Percentiles rank a stretch among this genome's conserved stretches.
phyloP scores from a whole-genome alignment of 2,888 invertebrate species.

The Hypolimnas misippus region DNA sequence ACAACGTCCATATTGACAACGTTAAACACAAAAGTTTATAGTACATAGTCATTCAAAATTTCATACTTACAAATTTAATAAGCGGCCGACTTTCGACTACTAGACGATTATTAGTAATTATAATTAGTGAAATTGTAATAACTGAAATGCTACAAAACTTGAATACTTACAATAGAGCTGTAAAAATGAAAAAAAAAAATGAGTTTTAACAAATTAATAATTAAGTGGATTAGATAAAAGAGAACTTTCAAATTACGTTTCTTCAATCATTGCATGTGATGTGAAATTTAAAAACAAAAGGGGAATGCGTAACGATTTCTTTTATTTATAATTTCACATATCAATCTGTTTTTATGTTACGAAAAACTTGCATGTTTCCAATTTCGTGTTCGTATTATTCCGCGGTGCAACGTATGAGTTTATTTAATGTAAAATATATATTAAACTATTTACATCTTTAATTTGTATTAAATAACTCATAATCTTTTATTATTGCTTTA shows the following conservation, averaged over 20 bases:
- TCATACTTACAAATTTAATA: too few relatives aligned
- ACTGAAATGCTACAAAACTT: too few relatives aligned
- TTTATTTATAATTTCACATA: constrained; percentile 51
- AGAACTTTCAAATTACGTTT: constrained; percentile 11
- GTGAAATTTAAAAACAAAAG: constrained; percentile 60
- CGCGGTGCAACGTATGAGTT: not conserved
- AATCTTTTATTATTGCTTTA: too few relatives aligned
- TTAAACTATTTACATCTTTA: not conserved
- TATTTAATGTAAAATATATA: too few relatives aligned
- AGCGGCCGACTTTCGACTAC: too few relatives aligned
- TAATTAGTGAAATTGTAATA: too few relatives aligned
- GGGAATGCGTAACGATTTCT: constrained; percentile 48
- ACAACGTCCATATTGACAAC: too few relatives aligned
- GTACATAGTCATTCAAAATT: too few relatives aligned
- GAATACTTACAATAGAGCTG: too few relatives aligned
- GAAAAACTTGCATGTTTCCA: constrained; percentile 37
- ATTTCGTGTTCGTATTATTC: constrained; percentile 14
- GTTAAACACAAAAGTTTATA: too few relatives aligned
- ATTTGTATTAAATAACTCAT: not conserved
- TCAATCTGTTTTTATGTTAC: constrained; percentile 45
- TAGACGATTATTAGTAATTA: too few relatives aligned
- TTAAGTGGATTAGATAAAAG: not conserved
- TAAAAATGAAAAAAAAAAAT: not conserved
- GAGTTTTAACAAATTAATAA: not conserved
- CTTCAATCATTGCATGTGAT: constrained; percentile 48